Base-by-base conservation (phyloP, 2,113 vertebrate species). In the Ginglymostoma cirratum region DNA sequence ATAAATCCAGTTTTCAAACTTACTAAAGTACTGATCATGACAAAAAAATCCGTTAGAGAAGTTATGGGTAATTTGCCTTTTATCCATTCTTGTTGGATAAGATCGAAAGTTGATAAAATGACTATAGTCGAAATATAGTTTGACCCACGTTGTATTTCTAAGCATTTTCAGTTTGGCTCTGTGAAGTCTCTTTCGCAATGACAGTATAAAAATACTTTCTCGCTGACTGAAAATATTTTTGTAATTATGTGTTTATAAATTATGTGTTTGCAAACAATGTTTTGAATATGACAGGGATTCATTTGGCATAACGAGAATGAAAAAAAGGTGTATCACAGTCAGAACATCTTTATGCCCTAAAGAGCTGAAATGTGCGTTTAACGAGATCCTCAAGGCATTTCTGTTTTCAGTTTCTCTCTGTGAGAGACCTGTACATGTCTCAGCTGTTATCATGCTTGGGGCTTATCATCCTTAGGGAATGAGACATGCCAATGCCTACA, bases 151-250 rank as follows among this genome's bases (percentile, higher is more conserved):
- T 70, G 66, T 48, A 38, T 42, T 70, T 94, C 24, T 24, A 19
- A 14, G 27, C 23, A 94, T 94, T 94, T 94, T 94, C 66, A 45
- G 38, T 70, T 10, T 23, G 45, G n/a, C 93, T 94, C 19, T 69
- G 12, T 94, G 66, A 10, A 67, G 67, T 70, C 66, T 94, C 38
- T 45, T 27, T 94, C n/a, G 15, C 65, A 94, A 5, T 45, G 10
- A 19, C 5, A 30, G 66, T 27, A 34, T 61, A 34, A 15, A 30
- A 61, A 61, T 14, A 15, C 24, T 94, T 93, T 94, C 38, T 0
- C 90, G 42, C 61, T 94, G 61, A 61, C 8, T 90, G 27, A 94
- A 38, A 67, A 94, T 94, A 94, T 94, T 94, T 42, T 61, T 94
- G 65, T 65, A 94, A 94, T 94, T 38, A 42, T 67, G 48, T 4